Base-by-base conservation (phyloP, 2,113 vertebrate genomes). In the Axis porcinus region DNA sequence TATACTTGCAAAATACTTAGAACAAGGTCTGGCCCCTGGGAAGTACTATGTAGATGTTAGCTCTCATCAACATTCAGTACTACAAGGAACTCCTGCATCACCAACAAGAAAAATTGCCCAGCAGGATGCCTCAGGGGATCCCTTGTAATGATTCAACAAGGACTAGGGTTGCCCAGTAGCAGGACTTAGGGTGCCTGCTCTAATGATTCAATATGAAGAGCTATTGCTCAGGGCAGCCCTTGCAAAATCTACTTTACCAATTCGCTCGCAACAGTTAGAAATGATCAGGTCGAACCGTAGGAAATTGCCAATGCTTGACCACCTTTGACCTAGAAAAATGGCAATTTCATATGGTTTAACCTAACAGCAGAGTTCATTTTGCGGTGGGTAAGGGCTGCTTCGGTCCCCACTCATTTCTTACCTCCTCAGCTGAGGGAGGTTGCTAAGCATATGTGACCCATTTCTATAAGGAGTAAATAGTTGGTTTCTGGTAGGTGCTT, bases 401-500 rank as follows among this genome's bases (percentile, higher is more conserved):
- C 17, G 67, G 33, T 2, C 12, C 57, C 27, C 23, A 89, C 36
- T 86, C 50, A 89, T 86, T 94, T 93, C 62, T 90, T 84, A 19
- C 28, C 30, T 93, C 54, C n/a, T 96, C 79, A 84, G 79, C 17
- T 74, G 81, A 95, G 33, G 28, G 55, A 83, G 28, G 40, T 89
- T 89, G 28, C 55, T 81, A 89, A 89, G 83, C n/a, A 82, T 93
- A 86, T 76, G 84, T 82, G 85, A 93, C 86, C 55, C 76, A 91
- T 91, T 92, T 94, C 58, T 60, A 30, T 78, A 55, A 95, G 81
- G 83, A 81, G 21, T 91, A 94, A 95, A 78, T 62, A 83, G 81
- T 83, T 94, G 47, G 55, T 91, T 96, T 94, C 88, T 64, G 81
- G 82, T 94, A 74, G 88, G 50, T 91, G 33, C 54, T 86, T 97